A percentile compares a stretch with the other conserved stretches of the same genome.
phyloP scores from a whole-genome alignment of 2,797 vertebrate species.

The Pagetopsis macropterus region DNA sequence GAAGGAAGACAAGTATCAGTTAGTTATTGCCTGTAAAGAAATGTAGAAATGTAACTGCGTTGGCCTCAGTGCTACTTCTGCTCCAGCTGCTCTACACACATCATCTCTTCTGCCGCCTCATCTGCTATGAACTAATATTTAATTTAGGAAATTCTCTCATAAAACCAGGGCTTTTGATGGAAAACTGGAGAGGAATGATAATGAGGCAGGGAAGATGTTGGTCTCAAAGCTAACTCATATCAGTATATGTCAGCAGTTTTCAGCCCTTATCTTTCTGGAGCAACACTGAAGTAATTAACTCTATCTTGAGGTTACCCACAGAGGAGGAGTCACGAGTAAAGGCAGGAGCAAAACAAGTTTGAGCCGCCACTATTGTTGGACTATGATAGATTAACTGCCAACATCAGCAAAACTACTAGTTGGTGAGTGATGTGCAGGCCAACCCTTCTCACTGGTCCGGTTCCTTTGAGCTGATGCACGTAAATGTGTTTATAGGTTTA shows the following conservation, averaged over 20 bases:
- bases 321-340: constrained; percentile 27
- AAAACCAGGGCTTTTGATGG: constrained; percentile 51
- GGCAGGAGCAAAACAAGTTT: constrained; percentile 26
- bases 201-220: constrained; percentile 60
- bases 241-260: constrained; percentile 66
- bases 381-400: background rate
- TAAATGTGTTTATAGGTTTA: no score
- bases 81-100: constrained; percentile 4
- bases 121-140: constrained; percentile 52
- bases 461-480: no score
- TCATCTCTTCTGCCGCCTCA: constrained; percentile 23
- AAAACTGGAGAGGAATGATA: constrained; percentile 57
- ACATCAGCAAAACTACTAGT: constrained; percentile 4
- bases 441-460: no score
- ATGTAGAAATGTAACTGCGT: background rate
- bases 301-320: constrained; percentile 43
- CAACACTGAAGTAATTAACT: constrained; percentile 61
- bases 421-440: no score
- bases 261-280: constrained; percentile 56
- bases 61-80: background rate
- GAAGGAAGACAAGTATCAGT: background rate
- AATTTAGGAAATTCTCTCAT: constrained; percentile 46
- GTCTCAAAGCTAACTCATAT: constrained; percentile 64
- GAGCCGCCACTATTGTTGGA: constrained; percentile 1
- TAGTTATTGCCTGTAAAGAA: constrained; percentile 17